Evolutionary conservation across 2,888 invertebrate genomes (phyloP).

Genomic region (Baronia brevicornis): DNA sequence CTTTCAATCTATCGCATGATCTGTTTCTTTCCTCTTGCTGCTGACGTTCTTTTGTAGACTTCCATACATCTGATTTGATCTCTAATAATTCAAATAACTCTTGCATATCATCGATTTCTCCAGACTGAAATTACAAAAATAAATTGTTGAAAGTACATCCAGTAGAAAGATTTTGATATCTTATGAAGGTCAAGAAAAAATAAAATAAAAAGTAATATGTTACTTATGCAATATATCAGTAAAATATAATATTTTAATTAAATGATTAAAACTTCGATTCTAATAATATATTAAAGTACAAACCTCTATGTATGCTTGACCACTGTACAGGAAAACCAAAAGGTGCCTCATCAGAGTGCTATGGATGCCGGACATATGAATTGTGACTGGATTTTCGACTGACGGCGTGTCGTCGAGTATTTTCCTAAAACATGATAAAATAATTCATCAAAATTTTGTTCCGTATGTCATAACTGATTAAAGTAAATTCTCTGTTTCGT

Average conservation of each 20-base stretch:
- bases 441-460: slow-evolving; percentile 1
- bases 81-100: slow-evolving; percentile 88
- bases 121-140: slow-evolving; percentile 74
- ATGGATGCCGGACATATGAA: slow-evolving; percentile 89
- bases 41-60: slow-evolving; percentile 71
- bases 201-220: slow-evolving; percentile 17
- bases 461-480: background rate
- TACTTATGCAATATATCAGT: slow-evolving; percentile 20
- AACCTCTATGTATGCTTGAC: slow-evolving; percentile 88
- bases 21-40: slow-evolving; percentile 68
- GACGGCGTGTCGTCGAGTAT: slow-evolving; percentile 83
- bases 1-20: slow-evolving; percentile 67
- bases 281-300: too few relatives aligned
- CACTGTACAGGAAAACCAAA: slow-evolving; percentile 89
- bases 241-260: slow-evolving; percentile 17
- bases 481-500: background rate
- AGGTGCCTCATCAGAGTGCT: slow-evolving; percentile 87
- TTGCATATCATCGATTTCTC: slow-evolving; percentile 87
- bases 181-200: too few relatives aligned
- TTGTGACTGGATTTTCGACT: slow-evolving; percentile 83
- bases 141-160: slow-evolving; percentile 12
- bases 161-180: too few relatives aligned
- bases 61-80: slow-evolving; percentile 89
- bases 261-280: too few relatives aligned
- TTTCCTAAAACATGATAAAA: slow-evolving; percentile 60